Conservation (phyloP, 2,888 invertebrate genomes). For the Pseudococcus longispinus region DNA sequence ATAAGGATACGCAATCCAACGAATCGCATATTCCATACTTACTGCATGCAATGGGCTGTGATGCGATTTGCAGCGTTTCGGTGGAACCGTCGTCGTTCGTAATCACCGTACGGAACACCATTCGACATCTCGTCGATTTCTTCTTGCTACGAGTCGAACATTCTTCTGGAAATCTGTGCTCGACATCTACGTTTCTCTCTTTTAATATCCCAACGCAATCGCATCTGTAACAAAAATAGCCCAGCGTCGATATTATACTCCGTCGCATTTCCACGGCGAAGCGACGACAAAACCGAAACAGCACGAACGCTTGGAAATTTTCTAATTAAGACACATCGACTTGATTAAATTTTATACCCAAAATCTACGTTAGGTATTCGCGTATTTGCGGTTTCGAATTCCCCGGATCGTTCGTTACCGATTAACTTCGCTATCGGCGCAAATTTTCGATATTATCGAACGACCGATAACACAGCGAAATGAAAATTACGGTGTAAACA, state of each 20-base stretch:
- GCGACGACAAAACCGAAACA: neutral
- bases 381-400: neutral
- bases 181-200: slow-evolving; percentile 95
- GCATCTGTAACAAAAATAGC: slow-evolving; percentile 66
- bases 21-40: slow-evolving; percentile 64
- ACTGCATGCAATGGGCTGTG: slow-evolving; percentile 92
- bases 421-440: neutral
- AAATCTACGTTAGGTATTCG: neutral
- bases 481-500: too few species aligned
- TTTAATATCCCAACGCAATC: slow-evolving; percentile 97
- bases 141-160: slow-evolving; percentile 81
- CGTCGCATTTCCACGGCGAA: too few species aligned
- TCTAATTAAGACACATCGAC: neutral
- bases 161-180: slow-evolving; percentile 85
- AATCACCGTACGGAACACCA: slow-evolving; percentile 90
- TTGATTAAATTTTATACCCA: neutral
- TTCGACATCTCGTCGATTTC: slow-evolving; percentile 91
- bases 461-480: too few species aligned
- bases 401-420: neutral
- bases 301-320: neutral
- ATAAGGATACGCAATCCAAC: neutral
- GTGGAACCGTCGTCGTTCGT: slow-evolving; percentile 77
- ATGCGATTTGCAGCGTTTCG: slow-evolving; percentile 87
- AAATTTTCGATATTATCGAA: too few species aligned
- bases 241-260: neutral